phyloP scores from a whole-genome alignment of 2,797 vertebrate genomes.

The Natrix natrix region DNA sequence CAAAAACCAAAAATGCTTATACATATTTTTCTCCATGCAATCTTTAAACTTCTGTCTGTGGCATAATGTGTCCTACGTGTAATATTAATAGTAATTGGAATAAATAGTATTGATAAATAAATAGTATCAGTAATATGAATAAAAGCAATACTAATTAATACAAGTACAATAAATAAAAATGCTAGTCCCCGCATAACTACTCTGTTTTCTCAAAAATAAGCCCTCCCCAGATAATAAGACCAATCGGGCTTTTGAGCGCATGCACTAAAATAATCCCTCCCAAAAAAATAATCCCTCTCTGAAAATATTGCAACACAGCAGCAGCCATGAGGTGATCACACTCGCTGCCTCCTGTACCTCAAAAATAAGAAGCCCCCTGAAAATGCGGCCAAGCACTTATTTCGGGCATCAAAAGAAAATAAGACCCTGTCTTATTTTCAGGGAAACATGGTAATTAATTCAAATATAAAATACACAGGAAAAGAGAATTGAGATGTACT shows the following conservation, averaged over 20 bases:
- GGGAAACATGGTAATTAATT: not conserved
- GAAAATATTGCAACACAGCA: too few relatives aligned
- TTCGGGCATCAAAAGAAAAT: too few relatives aligned
- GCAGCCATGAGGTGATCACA: too few relatives aligned
- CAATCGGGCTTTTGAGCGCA: too few relatives aligned
- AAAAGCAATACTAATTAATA: not conserved
- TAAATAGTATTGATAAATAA: not conserved
- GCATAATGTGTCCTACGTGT: not conserved
- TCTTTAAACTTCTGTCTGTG: not conserved
- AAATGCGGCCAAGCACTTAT: too few relatives aligned
- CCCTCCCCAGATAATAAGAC: too few relatives aligned
- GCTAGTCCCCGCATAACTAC: not conserved
- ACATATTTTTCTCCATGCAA: not conserved
- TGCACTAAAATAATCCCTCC: too few relatives aligned
- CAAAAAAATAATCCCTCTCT: too few relatives aligned
- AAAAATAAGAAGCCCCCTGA: too few relatives aligned
- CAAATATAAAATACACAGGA: not conserved
- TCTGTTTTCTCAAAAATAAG: too few relatives aligned
- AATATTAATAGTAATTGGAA: not conserved
- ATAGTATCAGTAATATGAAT: not conserved
- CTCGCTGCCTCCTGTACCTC: too few relatives aligned
- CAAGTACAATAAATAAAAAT: not conserved
- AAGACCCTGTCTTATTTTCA: too few relatives aligned
- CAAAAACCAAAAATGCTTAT: not conserved
- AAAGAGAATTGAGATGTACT: not conserved